Base-by-base conservation (phyloP, 2,888 invertebrate species). In the Bugulina stolonifera region DNA sequence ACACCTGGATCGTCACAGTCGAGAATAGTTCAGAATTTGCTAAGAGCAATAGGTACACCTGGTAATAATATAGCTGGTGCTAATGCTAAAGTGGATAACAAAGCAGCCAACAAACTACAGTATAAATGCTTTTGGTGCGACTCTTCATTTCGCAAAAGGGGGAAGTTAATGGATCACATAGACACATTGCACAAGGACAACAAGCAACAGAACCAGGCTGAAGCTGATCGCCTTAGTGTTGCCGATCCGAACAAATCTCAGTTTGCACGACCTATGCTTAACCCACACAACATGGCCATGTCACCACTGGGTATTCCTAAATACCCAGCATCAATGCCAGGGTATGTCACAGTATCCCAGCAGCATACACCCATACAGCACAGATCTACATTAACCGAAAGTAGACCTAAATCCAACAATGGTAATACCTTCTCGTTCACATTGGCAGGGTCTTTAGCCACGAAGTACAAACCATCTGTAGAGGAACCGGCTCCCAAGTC, bases 71-170 rank as follows among this genome's bases (percentile, higher is more conserved):
- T 43, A 5, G n/a, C 2, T 5, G 3, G 5, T 18, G 14, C 32
- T 14, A 64, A 32, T 64, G 3, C 23, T 5, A 64, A 64, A 32
- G 14, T 64, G 32, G 64, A 64, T 32, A 64, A 34, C 32, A 34
- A 27, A 27, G 18, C 64, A 2, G 10, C 64, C 5, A 27, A 22
- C 34, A 64, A 64, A 32, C 32, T 64, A 27, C 64, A 35, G 29
- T 70, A 70, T 32, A 70, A 70, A 29, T 70, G 70, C 29, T 70
- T 70, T 54, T 70, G 70, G 70, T 70, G 70, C 29, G 70, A 70
- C 3, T 35, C 70, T 35, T 54, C 43, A 10, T 70, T 70, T 29
- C 70, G 70, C 18, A 70, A 70, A 29, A 43, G 70, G 43, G 70
- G 70, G 18, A 70, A 70, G 54, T 32, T 70, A 23, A 70, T 70